Evolutionary conservation across 2,888 invertebrate species (phyloP), one percentile per base, ranked within the genome.

Genomic region (Apoda limacodes): DNA sequence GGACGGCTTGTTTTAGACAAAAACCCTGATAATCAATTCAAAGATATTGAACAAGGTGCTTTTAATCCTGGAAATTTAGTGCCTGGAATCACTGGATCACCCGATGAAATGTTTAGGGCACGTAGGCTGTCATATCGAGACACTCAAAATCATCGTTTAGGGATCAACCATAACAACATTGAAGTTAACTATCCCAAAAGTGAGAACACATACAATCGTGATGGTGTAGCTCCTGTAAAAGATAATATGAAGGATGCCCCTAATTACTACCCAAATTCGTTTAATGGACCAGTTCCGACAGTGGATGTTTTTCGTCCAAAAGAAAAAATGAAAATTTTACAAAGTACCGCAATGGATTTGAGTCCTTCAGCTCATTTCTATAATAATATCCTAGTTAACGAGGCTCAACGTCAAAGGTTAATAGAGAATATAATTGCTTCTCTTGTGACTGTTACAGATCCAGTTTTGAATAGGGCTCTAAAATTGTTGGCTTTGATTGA

Each of bases 201-300:
- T 7, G 28, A 28, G 6, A 36, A 38, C 13, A 35, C 32, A 6
- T 44, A 46, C 25, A 35, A 40, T 13, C 37, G 47, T 9, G 42
- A 47, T 26, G 42, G 94, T 0, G 75, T 84, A 4, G 87, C 87
- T 83, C 78, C 85, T 22, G 75, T 84, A 14, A 66, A 75, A 13
- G 83, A 88, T 46, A 93, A 92, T 58, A 90, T 91, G 66, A 86
- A 83, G 9, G 89, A 88, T 11, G 89, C 90, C 1, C 95, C 95
- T 2, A 95, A n/a, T n/a, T n/a, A n/a, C n/a, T n/a, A n/a, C n/a
- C n/a, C n/a, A n/a, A n/a, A n/a, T n/a, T n/a, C n/a, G 94, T 96
- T 94, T 64, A 74, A 82, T 40, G 95, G 95, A 0, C 93, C 94
- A 0, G 76, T 83, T 36, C 82, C 82, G 25, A 82, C 83, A 44